Conservation (phyloP, 1,140 invertebrate genomes). For the Triops longicaudatus region DNA sequence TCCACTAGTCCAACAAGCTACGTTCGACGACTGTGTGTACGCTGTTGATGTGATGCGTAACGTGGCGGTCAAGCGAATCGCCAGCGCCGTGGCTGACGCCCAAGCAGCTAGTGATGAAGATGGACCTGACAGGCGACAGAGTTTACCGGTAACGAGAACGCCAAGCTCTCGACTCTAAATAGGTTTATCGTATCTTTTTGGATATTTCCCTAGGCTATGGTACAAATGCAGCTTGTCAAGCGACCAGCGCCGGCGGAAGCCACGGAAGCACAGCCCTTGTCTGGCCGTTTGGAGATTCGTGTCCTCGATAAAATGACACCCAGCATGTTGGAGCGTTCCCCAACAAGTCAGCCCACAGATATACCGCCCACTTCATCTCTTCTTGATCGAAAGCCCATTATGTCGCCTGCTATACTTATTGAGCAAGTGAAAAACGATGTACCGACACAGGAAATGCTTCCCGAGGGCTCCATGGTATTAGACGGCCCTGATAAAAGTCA, state of each 20-base stretch:
- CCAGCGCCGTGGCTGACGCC: conserved; percentile 31
- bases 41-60: conserved; percentile 75
- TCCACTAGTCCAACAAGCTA: conserved; percentile 64
- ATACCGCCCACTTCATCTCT: background rate
- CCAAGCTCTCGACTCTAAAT: background rate
- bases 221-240: conserved; percentile 21
- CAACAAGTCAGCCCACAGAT: background rate
- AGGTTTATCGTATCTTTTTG: conserved; percentile 24
- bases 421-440: background rate
- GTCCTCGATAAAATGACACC: conserved; percentile 44
- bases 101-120: conserved; percentile 30
- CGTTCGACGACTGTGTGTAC: conserved; percentile 72
- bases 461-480: conserved; percentile 16
- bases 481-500: background rate
- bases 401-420: background rate
- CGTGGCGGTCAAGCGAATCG: conserved; percentile 46
- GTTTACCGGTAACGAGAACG: conserved; percentile 35
- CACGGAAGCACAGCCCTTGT: conserved; percentile 45
- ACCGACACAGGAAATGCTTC: background rate
- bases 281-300: conserved; percentile 68
- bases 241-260: background rate
- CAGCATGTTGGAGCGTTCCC: conserved; percentile 4
- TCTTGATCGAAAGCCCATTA: background rate
- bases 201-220: conserved; percentile 30
- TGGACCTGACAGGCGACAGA: conserved; percentile 29